Evolutionary conservation across 2,113 vertebrate genomes (phyloP), one percentile per base, ranked within the genome.

Genomic region (Sialia sialis): DNA sequence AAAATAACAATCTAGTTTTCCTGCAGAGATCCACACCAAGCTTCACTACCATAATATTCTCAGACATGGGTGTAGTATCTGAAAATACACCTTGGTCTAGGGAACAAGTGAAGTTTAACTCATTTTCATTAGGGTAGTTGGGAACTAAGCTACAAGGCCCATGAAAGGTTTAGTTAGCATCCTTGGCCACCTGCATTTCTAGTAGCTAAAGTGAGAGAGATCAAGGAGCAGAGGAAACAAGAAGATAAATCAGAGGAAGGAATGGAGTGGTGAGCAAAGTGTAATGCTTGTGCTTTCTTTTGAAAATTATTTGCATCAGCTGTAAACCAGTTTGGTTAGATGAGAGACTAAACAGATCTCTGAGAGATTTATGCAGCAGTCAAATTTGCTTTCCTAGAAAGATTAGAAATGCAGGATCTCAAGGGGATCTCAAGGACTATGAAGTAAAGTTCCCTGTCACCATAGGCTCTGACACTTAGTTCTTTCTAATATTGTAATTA

Each of bases 321-420:
- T 70, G 19, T 20, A 41, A 49, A 82, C 15, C 8, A 63, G 39
- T 43, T 80, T 76, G 21, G 10, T 39, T 68, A 76, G 39, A 26
- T 30, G 32, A 63, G 66, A 72, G 93, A 34, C 17, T 51, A n/a
- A 87, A 34, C 15, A 52, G 38, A n/a, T 26, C 49, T 82, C 68
- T 62, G 58, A 85, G 84, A 84, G 76, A 34, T 70, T 41, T 44
- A 9, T 72, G 38, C 44, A 90, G 81, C 83, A 84, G 73, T 82
- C 87, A 73, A 70, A 75, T 63, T 80, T 13, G 7, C 89, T 84
- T 96, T 96, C 68, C 78, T 94, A 83, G 78, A 60, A 86, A 87
- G 17, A 21, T 10, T 29, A 49, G 38, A 73, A 94, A 49, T 4
- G 4, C 27, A 26, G 38, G 32, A 38, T n/a, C n/a, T 68, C 39